Evolutionary conservation across 2,888 invertebrate genomes (phyloP), one percentile per base, ranked within the genome.

Genomic region (Drosophila maculinotata): DNA sequence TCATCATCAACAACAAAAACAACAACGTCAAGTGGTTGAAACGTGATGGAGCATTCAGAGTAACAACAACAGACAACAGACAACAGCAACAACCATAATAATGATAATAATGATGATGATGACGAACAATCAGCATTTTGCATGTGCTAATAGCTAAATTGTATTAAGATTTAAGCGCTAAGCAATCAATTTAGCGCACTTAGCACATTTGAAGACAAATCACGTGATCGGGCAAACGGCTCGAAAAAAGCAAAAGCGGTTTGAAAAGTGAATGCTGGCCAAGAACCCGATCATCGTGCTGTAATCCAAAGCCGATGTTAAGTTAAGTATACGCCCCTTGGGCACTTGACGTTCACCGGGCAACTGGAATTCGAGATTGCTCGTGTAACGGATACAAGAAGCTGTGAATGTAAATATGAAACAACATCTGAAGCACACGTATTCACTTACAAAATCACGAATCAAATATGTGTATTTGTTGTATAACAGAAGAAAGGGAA

Each of bases 61-160:
- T 44, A 33, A 25, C 14, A 26, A 35, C 67, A 53, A 33, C 49
- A 41, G 23, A 3, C 10, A 23, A 20, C 4, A 20, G 4, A 20
- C 35, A 49, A 54, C 53, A 57, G 62, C 38, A 31, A 47, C 35
- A 1, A 47, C 6, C n/a, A 45, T 47, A 12, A 54, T 15, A 31
- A 45, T 42, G 25, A 44, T 26, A 10, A n/a, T 41, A 26, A 39
- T 52, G 44, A 42, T 53, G 42, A 26, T 41, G 41, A 33, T 38
- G 62, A 39, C 7, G 41, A 31, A 48, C 44, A 42, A 38, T 28
- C 36, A 51, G 33, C 59, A 49, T 51, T 57, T 67, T 28, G 58
- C 63, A 79, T 77, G 77, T 69, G 85, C 58, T 82, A 81, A 81
- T 75, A 56, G 47, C 48, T 49, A 66, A 82, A 82, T 82, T 69